Evolutionary conservation across 1,140 invertebrate species (phyloP), one percentile per base, ranked within the genome.

Genomic region (Drosophila serrata): DNA sequence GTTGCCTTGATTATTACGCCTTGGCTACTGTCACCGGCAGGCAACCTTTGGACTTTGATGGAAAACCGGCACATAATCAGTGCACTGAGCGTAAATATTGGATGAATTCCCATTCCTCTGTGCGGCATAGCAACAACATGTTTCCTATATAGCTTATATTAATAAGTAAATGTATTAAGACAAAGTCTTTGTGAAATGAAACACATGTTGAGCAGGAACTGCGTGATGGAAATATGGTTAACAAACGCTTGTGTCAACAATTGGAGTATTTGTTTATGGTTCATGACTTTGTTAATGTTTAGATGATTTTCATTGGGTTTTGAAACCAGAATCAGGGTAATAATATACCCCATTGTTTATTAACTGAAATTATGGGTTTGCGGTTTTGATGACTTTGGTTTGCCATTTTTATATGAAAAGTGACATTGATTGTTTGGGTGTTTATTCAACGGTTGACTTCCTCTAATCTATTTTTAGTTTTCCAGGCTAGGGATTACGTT

Each of bases 31-130:
- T 60, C 31, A 22, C 33, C 22, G 19, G 46, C 27, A 22, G 31
- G 42, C 64, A 58, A 67, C 39, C 55, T 60, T 59, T 76, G 73
- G 74, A 76, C 74, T 76, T 37, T 35, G 37, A 33, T 60, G 45
- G 22, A 37, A 43, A 62, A 53, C 40, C 37, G 19, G 33, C 39
- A 46, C 69, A 74, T 74, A 74, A 29, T 33, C 8, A 59, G 12
- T n/a, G 39, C 60, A 76, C 48, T 43, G 40, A 17, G 46, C 27
- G 19, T 45, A 61, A 70, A 48, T 17, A 31, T 31, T 6, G 6
- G 29, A 13, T 12, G 11, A 33, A 27, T 31, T 17, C 31, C 31
- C 15, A n/a, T 9, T n/a, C 4, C 7, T 29, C 19, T 11, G 12
- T 19, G 19, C 15, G 60, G 27, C 61, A 17, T 42, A 29, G 61